Base-by-base conservation (phyloP, 2,797 vertebrate species). In the Acipenser oxyrinchus region DNA sequence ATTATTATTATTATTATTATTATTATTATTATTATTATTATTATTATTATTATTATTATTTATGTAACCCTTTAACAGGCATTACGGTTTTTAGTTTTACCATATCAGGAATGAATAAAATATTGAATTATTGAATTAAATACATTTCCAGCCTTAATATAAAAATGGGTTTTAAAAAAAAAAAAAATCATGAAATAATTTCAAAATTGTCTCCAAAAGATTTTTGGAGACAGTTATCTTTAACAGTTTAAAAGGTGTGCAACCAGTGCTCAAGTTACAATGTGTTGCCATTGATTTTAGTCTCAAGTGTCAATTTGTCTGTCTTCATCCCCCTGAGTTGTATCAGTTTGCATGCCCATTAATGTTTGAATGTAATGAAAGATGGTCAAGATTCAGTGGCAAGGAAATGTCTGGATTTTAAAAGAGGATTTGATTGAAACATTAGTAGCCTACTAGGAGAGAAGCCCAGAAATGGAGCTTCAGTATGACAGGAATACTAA, bases 271-370 rank as follows among this genome's bases (percentile, higher is more conserved):
- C 55, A 3, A 15, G 10, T 6, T 58, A 58, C 1, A 58, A 58
- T 11, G 55, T 58, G 55, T 13, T n/a, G 12, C 55, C 55, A n/a
- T 58, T 58, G 9, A 58, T 58, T 58, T 58, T 58, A 58, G 55
- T 6, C 9, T 58, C 11, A 58, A 58, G 55, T 58, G 55, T 13
- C 55, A 58, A n/a, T 58, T 11, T 58, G 13, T 58, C 12, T 12
- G 12, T 12, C 55, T n/a, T 58, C 13, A 58, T 6, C 6, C 11
- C 55, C 55, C 55, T 57, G 55, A 57, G 12, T 58, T 58, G 8
- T 58, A 13, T 58, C 55, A 58, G 11, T 53, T 9, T 53, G 51
- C 8, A 58, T 13, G 8, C 11, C 55, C 13, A 8, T 12, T 0
- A 53, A 4, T 53, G 11, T 58, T 58, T 58, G 55, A 58, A 58